Evolutionary conservation across 2,113 vertebrate species (phyloP), one percentile per base, ranked within the genome.

Genomic region (Myocastor coypus): DNA sequence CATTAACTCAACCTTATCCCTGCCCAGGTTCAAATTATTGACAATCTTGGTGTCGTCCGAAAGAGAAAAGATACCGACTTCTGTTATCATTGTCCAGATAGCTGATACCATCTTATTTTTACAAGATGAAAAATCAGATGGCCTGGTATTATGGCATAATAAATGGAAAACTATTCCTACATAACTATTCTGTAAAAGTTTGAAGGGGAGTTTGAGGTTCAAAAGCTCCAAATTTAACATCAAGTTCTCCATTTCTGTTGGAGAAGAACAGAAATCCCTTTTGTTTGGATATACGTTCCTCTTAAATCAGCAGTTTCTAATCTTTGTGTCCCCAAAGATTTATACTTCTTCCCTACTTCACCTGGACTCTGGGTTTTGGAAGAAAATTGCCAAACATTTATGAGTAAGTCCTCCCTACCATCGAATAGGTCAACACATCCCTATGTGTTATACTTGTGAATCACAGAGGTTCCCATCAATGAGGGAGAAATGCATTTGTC

Each of bases 281-380:
- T 96, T 95, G 63, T 81, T 97, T 64, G 59, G 89, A 97, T 95
- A 75, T 87, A 87, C 97, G 90, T 96, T 97, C 83, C 89, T 97
- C 98, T 85, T 24, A 55, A 46, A 73, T 75, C 3, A 37, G 9
- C 61, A 73, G 66, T 68, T 73, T 42, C n/a, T 20, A n/a, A 2
- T 59, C 7, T 84, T 81, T 75, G 40, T 50, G 37, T 13, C 19
- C 22, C 78, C 7, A 57, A 83, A 90, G 14, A 63, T 14, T 83
- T 52, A 37, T 66, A n/a, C 52, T 78, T 83, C 20, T 32, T 7
- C 22, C 19, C 24, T 42, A 6, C 37, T 68, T 30, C 71, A 64
- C 75, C 7, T 2, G 85, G 40, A 30, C 6, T 37, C 30, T 32
- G 14, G 0, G 5, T 92, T 59, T 87, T 46, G 32, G 24, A 40